phyloP scores from a whole-genome alignment of 2,113 vertebrate species.

The Perca flavescens region DNA sequence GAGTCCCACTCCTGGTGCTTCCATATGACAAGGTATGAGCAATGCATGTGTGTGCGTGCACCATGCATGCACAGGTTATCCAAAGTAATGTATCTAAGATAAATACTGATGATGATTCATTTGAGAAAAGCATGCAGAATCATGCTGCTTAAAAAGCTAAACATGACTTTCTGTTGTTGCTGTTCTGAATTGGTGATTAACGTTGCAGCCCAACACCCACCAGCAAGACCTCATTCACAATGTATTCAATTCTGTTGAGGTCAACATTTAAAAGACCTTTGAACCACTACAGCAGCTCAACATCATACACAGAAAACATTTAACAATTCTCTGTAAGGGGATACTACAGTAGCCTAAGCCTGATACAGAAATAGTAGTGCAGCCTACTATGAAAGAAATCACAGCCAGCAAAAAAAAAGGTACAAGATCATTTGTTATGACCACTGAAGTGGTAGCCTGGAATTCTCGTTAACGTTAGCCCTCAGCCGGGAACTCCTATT shows the following conservation, averaged over 20 bases:
- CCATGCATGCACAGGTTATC: conserved; percentile 12
- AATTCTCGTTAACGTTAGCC: background rate
- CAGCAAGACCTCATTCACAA: conserved; percentile 8
- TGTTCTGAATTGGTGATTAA: background rate
- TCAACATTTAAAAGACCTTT: conserved; percentile 9
- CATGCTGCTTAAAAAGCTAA: background rate
- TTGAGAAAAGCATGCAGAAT: conserved; percentile 2
- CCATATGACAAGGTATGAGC: conserved; percentile 26
- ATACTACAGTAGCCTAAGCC: background rate
- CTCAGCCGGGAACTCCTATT: background rate
- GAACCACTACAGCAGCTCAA: background rate
- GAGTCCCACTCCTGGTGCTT: conserved; percentile 39
- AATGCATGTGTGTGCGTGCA: background rate
- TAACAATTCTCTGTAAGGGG: conserved; percentile 18
- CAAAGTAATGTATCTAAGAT: background rate
- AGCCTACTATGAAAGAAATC: background rate
- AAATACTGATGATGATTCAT: background rate
- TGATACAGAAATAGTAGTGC: conserved; percentile 13
- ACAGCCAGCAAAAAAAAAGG: background rate
- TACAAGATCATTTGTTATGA: background rate
- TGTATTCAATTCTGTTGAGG: background rate
- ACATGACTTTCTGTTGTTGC: background rate
- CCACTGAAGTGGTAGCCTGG: background rate
- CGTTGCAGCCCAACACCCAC: conserved; percentile 1
- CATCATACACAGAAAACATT: background rate